Evolutionary conservation across 2,797 vertebrate species (phyloP).

Genomic region (Columba guinea): DNA sequence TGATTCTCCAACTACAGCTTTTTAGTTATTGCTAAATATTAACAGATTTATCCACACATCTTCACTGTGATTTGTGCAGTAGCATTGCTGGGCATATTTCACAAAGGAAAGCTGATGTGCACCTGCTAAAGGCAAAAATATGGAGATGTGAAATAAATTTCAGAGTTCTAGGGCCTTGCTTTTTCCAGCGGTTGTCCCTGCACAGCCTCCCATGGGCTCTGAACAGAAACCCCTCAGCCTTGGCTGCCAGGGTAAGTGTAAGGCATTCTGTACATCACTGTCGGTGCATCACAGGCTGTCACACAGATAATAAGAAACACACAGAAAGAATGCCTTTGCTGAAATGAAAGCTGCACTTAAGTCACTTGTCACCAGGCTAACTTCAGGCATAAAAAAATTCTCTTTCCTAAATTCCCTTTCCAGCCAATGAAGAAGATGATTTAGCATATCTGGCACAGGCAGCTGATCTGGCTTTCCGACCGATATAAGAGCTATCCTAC

Average conservation of each 20-base stretch:
- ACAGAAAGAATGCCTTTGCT: not conserved
- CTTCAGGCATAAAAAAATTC: not conserved
- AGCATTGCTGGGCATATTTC: not conserved
- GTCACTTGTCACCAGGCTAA: not conserved
- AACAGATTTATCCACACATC: not conserved
- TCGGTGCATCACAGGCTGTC: not conserved
- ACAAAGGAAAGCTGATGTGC: not conserved
- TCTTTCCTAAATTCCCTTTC: not conserved
- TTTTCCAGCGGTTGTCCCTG: not conserved
- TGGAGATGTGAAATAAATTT: not conserved
- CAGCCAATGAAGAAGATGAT: not conserved
- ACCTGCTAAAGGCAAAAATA: not conserved
- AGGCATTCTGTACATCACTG: not conserved
- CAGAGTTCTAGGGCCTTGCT: not conserved
- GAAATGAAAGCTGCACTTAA: not conserved
- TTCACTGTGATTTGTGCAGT: not conserved
- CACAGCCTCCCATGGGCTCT: not conserved
- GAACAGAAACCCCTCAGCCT: not conserved
- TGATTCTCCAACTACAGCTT: not conserved
- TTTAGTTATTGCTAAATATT: not conserved
- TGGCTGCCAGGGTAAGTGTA: not conserved
- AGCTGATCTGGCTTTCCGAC: not conserved
- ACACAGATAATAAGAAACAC: not conserved
- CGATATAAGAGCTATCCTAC: not conserved
- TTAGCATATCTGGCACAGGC: not conserved